Conservation (phyloP, 2,888 invertebrate species). For the Machimus atricapillus region DNA sequence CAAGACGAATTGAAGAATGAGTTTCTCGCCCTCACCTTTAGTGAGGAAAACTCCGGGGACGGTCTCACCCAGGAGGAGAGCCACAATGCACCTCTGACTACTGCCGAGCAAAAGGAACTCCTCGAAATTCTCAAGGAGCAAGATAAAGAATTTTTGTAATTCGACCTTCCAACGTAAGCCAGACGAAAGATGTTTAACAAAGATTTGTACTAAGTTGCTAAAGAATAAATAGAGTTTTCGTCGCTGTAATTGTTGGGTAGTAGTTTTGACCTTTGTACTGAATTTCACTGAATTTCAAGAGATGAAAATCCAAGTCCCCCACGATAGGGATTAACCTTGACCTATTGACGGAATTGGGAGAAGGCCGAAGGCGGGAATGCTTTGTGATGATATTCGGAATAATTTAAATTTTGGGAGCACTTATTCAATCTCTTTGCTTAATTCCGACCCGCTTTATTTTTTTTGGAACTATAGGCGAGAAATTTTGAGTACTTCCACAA, state of each 20-base stretch:
- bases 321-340: not conserved
- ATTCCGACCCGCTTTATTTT: not conserved
- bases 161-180: not conserved
- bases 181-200: not conserved
- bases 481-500: not conserved
- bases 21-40: not conserved
- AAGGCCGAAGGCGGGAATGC: not conserved
- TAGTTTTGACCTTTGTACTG: not conserved
- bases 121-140: not conserved
- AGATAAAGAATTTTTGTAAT: not conserved
- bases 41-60: not conserved
- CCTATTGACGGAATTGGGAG: not conserved
- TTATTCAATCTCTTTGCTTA: not conserved
- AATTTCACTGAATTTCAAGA: not conserved
- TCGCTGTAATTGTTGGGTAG: not conserved
- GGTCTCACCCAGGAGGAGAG: not conserved
- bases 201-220: not conserved
- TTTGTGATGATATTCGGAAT: not conserved
- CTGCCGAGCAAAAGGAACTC: constrained; percentile 15
- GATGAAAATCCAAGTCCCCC: not conserved
- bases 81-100: not conserved
- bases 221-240: not conserved
- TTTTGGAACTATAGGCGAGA: not conserved
- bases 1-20: constrained; percentile 15
- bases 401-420: not conserved